Evolutionary conservation across 2,113 vertebrate species (phyloP).

Genomic region (Chrysemys picta): DNA sequence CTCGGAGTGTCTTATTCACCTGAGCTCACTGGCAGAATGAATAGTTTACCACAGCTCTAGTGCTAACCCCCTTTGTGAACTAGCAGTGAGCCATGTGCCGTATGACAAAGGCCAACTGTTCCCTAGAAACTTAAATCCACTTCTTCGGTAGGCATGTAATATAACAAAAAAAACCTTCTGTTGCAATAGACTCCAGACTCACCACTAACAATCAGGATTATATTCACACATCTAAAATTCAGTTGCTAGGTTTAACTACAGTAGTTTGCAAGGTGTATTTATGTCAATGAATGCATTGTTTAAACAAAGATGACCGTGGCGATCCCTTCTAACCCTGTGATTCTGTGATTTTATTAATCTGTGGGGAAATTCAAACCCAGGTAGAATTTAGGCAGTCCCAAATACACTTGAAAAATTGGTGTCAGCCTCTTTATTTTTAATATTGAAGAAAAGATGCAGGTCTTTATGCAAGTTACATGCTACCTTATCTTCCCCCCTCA

Average conservation of each 20-base stretch:
- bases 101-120: constrained; percentile 66
- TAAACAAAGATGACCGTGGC: background rate
- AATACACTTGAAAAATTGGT: background rate
- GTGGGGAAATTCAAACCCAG: background rate
- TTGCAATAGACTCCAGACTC: constrained; percentile 50
- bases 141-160: constrained; percentile 64
- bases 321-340: background rate
- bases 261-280: constrained; percentile 26
- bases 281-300: constrained; percentile 15
- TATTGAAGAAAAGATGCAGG: background rate
- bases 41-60: constrained; percentile 11
- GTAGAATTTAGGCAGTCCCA: background rate
- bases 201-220: constrained; percentile 59
- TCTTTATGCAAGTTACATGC: background rate
- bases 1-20: constrained; percentile 59
- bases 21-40: constrained; percentile 69
- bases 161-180: constrained; percentile 54
- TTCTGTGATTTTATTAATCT: background rate
- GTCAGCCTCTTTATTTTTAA: background rate
- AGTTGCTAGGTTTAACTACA: constrained; percentile 52
- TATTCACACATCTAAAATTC: constrained; percentile 28
- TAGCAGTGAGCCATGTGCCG: constrained; percentile 65
- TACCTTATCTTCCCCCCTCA: constrained; percentile 35
- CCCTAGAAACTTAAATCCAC: constrained; percentile 71
- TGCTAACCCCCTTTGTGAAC: constrained; percentile 71